These are phyloP conservation scores for Archivesica marissinica DNA, from an alignment of 1,140 invertebrate genomes.

Conservation along the genomic window DNA sequence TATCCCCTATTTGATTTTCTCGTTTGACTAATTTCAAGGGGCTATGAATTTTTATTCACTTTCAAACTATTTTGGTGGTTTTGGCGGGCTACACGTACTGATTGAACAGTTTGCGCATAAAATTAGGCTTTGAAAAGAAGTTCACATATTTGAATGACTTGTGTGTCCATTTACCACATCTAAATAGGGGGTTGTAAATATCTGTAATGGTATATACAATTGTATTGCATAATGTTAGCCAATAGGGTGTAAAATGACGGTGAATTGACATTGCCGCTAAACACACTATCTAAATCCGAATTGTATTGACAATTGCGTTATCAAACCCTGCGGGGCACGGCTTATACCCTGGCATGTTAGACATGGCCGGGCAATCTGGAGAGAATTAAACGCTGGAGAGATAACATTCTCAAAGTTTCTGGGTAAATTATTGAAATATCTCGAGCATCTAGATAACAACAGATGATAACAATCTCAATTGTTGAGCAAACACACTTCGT, in stretches of 20 bases:
- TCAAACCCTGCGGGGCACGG: conserved; percentile 9
- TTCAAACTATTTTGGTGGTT: background rate
- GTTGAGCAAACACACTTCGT: conserved; percentile 31
- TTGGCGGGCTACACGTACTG: conserved; percentile 18
- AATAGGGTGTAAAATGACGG: conserved; percentile 36
- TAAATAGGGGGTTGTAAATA: conserved; percentile 31
- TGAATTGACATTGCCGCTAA: conserved; percentile 16
- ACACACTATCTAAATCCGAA: conserved; percentile 43
- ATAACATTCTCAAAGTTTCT: conserved; percentile 47
- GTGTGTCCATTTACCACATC: conserved; percentile 36
- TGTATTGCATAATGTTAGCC: conserved; percentile 19
- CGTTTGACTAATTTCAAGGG: background rate
- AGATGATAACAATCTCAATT: background rate
- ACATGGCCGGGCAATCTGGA: conserved; percentile 2
- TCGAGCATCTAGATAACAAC: conserved; percentile 12
- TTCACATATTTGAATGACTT: background rate
- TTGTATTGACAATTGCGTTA: conserved; percentile 48
- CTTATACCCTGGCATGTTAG: conserved; percentile 7
- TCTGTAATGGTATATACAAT: conserved; percentile 27
- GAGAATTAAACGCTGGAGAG: conserved; percentile 18
- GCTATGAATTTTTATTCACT: background rate
- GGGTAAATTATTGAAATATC: conserved; percentile 48
- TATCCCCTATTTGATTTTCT: background rate
- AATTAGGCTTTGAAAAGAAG: too few relatives aligned
- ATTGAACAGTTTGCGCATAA: background rate